A percentile compares a stretch with the other conserved stretches of the same genome.
phyloP scores from a whole-genome alignment of 2,113 vertebrate species.

The Petroica traversi region DNA sequence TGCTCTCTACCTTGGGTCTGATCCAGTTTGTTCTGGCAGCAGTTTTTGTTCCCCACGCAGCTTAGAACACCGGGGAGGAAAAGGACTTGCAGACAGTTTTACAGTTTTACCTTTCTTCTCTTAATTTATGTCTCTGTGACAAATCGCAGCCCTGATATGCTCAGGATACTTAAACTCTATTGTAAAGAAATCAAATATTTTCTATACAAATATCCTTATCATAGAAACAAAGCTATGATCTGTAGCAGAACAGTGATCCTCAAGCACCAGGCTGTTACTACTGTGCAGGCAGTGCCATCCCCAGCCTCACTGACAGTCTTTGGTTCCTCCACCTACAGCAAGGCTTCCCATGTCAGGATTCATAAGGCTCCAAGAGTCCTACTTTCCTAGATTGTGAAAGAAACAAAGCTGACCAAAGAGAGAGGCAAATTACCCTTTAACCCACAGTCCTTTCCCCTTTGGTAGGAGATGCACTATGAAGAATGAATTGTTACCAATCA shows the following conservation, averaged over 20 bases:
- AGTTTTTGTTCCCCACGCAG: neutral
- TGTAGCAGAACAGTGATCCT: neutral
- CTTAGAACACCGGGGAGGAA: neutral
- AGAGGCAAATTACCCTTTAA: neutral
- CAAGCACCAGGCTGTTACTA: neutral
- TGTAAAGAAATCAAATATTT: neutral
- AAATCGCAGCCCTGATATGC: neutral
- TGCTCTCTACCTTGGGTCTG: neutral
- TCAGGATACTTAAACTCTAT: neutral
- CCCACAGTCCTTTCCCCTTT: neutral
- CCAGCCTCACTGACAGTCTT: neutral
- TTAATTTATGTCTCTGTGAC: neutral
- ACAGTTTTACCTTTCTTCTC: neutral
- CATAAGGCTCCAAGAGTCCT: neutral
- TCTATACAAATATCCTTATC: neutral
- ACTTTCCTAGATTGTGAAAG: neutral
- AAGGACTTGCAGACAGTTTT: neutral
- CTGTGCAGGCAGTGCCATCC: neutral
- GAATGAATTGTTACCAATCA: neutral
- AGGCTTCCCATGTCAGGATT: neutral
- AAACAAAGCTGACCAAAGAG: neutral
- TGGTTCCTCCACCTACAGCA: neutral
- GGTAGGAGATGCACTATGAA: neutral
- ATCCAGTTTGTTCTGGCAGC: neutral
- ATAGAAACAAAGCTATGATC: neutral